A percentile compares a stretch with the other conserved stretches of the same genome.
phyloP scores from a whole-genome alignment of 2,113 vertebrate genomes.

The Urocitellus parryii region DNA sequence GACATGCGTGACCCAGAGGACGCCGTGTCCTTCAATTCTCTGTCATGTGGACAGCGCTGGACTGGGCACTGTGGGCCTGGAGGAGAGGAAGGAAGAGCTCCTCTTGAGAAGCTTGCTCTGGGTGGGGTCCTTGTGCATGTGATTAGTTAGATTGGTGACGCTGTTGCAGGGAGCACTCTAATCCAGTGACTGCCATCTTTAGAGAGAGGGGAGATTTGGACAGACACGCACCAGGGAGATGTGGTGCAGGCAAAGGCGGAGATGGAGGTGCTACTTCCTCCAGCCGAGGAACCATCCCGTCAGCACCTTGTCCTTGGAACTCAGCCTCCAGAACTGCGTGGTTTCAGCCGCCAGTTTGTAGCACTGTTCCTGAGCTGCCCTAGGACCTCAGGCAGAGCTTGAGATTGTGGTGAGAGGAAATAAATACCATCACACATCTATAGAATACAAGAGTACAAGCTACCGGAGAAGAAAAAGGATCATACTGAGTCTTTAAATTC shows the following conservation, averaged over 20 bases:
- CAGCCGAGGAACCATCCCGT: accelerated
- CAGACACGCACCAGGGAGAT: background rate
- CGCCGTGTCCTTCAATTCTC: background rate
- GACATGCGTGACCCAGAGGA: accelerated
- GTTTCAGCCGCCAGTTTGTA: too few species aligned
- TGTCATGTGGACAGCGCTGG: accelerated
- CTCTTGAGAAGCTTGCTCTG: too few species aligned
- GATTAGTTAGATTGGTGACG: background rate
- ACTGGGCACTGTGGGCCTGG: accelerated
- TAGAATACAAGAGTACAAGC: background rate
- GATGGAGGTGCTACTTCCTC: too few species aligned
- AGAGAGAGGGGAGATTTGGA: background rate
- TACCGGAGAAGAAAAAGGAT: background rate
- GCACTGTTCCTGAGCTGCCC: background rate
- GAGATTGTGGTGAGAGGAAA: background rate
- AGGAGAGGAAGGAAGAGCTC: background rate
- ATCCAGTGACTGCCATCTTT: background rate
- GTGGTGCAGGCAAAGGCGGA: background rate
- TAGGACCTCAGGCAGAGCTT: background rate
- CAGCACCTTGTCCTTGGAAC: background rate
- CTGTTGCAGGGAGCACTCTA: background rate
- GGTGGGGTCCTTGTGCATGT: too few species aligned
- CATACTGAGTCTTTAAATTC: background rate
- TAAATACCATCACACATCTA: background rate
- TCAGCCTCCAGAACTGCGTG: too few species aligned